Evolutionary conservation across 2,113 vertebrate species (phyloP), one percentile per base, ranked within the genome.

Genomic region (Tylochromis polylepis): DNA sequence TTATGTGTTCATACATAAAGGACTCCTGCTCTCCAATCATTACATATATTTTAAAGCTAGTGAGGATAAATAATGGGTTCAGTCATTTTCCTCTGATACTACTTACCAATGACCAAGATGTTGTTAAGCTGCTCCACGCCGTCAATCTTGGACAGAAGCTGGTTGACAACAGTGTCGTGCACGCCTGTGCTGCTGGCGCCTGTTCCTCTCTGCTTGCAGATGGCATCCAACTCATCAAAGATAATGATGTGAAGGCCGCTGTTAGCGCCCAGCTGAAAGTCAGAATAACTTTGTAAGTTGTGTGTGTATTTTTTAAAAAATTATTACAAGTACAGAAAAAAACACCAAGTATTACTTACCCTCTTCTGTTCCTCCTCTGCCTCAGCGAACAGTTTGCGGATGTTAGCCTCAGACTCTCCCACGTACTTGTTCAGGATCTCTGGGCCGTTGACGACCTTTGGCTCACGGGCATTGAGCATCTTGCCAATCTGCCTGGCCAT

Each of bases 361-460:
- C 98, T 96, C 88, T 97, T 98, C 91, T 99, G 98, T 57, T 99
- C 99, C 5, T 99, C 99, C 93, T 99, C 98, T 2, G 99, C 99
- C 8, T 99, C 98, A 4, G 99, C 98, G 43, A 99, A 99, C 85
- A 99, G 97, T 90, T 99, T 99, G 29, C 98, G 95, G 91, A 99
- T 99, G 95, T 99, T 99, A 86, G 99, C 99, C 91, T 99, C 98
- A 0, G 98, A 99, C 89, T 99, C 98, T 1, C 98, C 98, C 56
- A 99, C 98, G 0, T 98, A 99, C 49, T 99, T 99, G 92, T 99
- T 99, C 83, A 99, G 98, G 93, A 99, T 99, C 88, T 99, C 98
- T 0, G 98, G 98, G 4, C 99, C 98, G 0, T 99, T 99, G 83
- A 99, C 99, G 14, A 99, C 95, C 95, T 99, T 99, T 0, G 98